Evolutionary conservation across 2,888 invertebrate genomes (phyloP), one percentile per base, ranked within the genome.

Genomic region (Rhyacophila evoluta): DNA sequence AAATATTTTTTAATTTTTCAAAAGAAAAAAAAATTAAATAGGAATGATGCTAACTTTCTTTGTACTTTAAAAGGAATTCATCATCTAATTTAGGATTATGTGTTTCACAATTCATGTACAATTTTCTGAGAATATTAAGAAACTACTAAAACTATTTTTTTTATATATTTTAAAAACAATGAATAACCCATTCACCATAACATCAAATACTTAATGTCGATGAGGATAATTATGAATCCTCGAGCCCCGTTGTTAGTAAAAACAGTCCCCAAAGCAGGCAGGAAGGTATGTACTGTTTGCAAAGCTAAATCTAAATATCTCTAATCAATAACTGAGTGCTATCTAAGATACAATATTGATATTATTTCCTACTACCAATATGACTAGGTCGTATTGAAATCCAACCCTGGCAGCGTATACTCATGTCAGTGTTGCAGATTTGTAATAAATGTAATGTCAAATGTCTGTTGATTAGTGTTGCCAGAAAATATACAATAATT

Each of bases 261-360:
- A 77, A 72, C 79, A 77, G 74, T 77, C 77, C 88, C 89, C 55
- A 55, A 89, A 87, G 86, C 90, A 90, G 89, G 89, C 90, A 90
- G 90, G 90, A 90, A 90, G 90, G 89, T 89, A 88, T 88, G 55
- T 55, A 55, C 55, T 55, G 15, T 55, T 88, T 89, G 88, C 87
- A 89, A 89, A 90, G 89, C 90, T 87, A 88, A 89, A 87, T 89
- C 89, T 88, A 88, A 38, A 19, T 10, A 71, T 72, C 33, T 68
- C 37, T 55, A 69, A 6, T 75, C 70, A 72, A 29, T 74, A 70
- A 28, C 68, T 75, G 15, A 68, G 11, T 36, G 36, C 70, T 70
- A 36, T 25, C 41, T 72, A 38, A 72, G 15, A 29, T 72, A 74
- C 15, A 69, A 69, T 69, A 4, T 33, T 33, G 29, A 33, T 33